Base-by-base conservation (phyloP, 1,140 invertebrate species). In the Maniola jurtina region DNA sequence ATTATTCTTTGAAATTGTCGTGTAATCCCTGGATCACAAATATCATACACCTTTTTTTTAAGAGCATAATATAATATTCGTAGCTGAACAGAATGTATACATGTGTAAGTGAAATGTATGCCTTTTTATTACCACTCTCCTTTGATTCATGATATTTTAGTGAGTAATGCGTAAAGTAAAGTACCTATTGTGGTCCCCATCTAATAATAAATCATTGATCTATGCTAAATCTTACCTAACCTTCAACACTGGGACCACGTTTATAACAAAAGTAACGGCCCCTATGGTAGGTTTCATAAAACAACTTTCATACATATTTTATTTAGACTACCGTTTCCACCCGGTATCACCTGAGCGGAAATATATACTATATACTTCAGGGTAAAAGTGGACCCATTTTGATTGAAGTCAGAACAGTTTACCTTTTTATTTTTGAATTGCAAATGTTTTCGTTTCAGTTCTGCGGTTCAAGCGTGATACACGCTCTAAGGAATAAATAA, bases 171-270 rank as follows among this genome's bases (percentile, higher is more conserved):
- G 74, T 66, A 70, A 75, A 73, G 70, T 76, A 76, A 79, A 75
- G 75, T 75, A 76, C 72, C 66, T 75, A 42, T 45, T 75, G 64
- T 70, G 71, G 73, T 79, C 80, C 78, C 83, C 60, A 76, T 77
- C 70, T 81, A 66, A 72, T 73, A 76, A 87, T 88, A 88, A 84
- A 88, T 86, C 81, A 83, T 77, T 76, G 75, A 83, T 79, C 74
- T 70, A 57, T 58, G 56, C 70, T 68, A 66, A 72, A 69, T 72
- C 71, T 64, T 69, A 56, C 64, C 36, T 56, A 66, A 60, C 64
- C 71, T 40, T 64, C 40, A 36, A 64, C 61, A 45, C 56, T 38
- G 66, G 61, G 65, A 54, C 48, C 47, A 35, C 16, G 56, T 38
- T 63, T 68, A 63, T 63, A 62, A 63, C 45, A 68, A 35, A 68